phyloP scores from a whole-genome alignment of 2,113 vertebrate genomes.

The Pica pica region DNA sequence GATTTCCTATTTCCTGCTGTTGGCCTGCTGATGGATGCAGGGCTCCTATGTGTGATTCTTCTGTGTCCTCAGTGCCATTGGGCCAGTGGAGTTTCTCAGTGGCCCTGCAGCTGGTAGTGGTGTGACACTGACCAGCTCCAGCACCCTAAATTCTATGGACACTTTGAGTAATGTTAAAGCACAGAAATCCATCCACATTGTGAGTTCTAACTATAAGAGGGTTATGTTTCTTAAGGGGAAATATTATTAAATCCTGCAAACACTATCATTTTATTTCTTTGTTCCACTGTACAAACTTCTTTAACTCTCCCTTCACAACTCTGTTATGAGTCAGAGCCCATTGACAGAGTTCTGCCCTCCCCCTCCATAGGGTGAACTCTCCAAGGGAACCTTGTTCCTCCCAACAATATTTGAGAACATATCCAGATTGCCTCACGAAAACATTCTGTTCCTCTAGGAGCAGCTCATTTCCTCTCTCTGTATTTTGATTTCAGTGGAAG shows the following conservation, averaged over 20 bases:
- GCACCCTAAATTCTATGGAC: accelerated
- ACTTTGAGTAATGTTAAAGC: not conserved
- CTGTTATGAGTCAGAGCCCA: not conserved
- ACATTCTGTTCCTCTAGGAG: not conserved
- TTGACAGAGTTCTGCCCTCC: not conserved
- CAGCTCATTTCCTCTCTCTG: not conserved
- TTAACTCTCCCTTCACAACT: not conserved
- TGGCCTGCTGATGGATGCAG: not conserved
- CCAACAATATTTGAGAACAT: not conserved
- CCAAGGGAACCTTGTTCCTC: not conserved
- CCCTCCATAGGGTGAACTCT: not conserved
- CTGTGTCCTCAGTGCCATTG: not conserved
- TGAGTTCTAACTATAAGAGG: not conserved
- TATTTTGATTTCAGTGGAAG: not conserved
- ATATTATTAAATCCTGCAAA: not conserved
- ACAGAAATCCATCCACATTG: not conserved
- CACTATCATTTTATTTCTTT: not conserved
- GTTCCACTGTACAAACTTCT: not conserved
- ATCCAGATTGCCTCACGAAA: too few species aligned
- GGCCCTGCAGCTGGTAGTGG: not conserved
- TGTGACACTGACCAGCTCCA: not conserved
- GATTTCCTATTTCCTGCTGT: not conserved
- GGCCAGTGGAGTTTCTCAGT: not conserved
- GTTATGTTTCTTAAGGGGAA: not conserved
- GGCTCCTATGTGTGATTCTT: not conserved